Evolutionary conservation across 2,888 invertebrate species (phyloP).

Genomic region (Argyresthia albistria): DNA sequence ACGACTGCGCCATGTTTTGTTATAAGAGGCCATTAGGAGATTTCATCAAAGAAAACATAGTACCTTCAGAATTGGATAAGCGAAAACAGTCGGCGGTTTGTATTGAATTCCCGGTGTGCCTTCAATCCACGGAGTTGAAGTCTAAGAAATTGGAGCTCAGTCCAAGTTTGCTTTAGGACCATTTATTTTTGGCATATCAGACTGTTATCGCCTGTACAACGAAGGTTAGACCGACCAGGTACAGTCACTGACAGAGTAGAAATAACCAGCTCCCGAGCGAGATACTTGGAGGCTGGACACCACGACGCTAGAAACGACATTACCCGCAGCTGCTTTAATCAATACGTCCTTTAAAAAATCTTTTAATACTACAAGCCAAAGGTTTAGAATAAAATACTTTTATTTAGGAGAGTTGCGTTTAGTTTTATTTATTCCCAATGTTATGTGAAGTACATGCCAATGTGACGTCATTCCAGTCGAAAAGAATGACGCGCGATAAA

Average conservation of each 20-base stretch:
- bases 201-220: too few species aligned
- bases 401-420: conserved; percentile 44
- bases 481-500: neutral
- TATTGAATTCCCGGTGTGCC: too few species aligned
- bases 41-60: neutral
- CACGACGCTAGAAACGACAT: neutral
- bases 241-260: conserved; percentile 25
- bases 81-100: too few species aligned
- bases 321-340: conserved; percentile 34
- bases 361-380: conserved; percentile 50
- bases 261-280: conserved; percentile 26
- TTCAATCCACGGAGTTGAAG: too few species aligned
- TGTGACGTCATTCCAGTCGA: conserved; percentile 19
- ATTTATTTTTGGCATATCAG: too few species aligned
- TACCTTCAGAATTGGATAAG: neutral
- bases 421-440: conserved; percentile 15
- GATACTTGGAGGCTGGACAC: conserved; percentile 64
- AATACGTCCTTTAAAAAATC: conserved; percentile 28
- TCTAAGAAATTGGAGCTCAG: too few species aligned
- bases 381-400: conserved; percentile 22
- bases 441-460: conserved; percentile 32
- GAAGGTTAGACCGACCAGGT: conserved; percentile 39
- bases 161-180: too few species aligned
- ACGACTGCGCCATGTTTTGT: neutral
- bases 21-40: conserved; percentile 1